Conservation (phyloP, 2,888 invertebrate genomes). For the Microdon myrmicae region DNA sequence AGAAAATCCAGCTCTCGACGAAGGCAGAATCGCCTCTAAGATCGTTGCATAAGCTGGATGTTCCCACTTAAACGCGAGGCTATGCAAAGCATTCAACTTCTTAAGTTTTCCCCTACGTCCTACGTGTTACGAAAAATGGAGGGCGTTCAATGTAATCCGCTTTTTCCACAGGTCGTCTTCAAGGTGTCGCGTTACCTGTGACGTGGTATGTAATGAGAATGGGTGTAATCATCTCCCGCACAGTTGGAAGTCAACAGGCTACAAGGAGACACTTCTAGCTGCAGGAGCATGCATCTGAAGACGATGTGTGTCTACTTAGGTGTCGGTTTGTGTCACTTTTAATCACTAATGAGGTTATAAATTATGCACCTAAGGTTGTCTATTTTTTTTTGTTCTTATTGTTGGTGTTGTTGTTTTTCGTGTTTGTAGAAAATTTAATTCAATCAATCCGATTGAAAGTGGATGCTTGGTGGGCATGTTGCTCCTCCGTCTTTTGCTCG, state of each 20-base stretch:
- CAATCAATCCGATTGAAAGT: constrained; percentile 45
- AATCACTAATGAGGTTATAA: constrained; percentile 52
- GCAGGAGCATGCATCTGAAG: constrained; percentile 21
- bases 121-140: no score
- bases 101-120: no score
- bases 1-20: no score
- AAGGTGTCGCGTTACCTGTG: no score
- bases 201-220: no score
- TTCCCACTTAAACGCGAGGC: constrained; percentile 39
- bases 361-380: constrained; percentile 38
- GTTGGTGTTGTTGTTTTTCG: no score
- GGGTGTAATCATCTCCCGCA: no score
- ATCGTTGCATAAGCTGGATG: constrained; percentile 34
- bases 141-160: no score
- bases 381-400: constrained; percentile 8
- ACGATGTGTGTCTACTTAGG: constrained; percentile 38
- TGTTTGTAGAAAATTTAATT: constrained; percentile 28
- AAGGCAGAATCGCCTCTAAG: constrained; percentile 29
- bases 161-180: no score
- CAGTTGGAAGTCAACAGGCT: no score
- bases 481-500: constrained; percentile 5
- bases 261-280: neutral
- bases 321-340: constrained; percentile 48
- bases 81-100: constrained; percentile 47
- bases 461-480: constrained; percentile 15